Base-by-base conservation (phyloP, 2,888 invertebrate species). In the Erebia ligea region DNA sequence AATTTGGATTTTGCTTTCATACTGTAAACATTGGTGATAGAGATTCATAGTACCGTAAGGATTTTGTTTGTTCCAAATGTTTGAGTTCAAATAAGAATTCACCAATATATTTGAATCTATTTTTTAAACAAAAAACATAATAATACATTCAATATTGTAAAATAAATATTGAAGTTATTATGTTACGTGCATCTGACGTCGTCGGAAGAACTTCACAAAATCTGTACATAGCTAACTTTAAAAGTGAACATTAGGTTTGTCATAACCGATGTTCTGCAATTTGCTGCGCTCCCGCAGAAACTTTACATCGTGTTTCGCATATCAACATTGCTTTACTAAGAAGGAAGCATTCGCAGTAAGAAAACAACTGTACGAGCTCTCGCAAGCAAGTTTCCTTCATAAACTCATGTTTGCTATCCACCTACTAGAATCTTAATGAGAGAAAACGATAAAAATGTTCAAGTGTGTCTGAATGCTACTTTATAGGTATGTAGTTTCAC, bases 401-500 rank as follows among this genome's bases (percentile, higher is more conserved):
- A 76, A 78, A 77, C 76, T 78, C 75, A 73, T 74, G 73, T 72
- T 74, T 77, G 73, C 73, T 71, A 75, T 75, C 74, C 77, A 74
- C 74, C 73, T 72, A 68, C 73, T 73, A 63, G 77, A 77, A 78
- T 78, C 72, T 75, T 75, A 78, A 78, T 78, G 77, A 77, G 75
- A 72, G 69, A 73, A 71, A 72, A 71, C 67, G 71, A 76, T 80
- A 80, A 81, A 81, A 78, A 81, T 78, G 74, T 71, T 72, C 64
- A 21, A 70, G 67, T 70, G 69, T 73, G 71, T 75, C 64, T 65
- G 74, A 76, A 78, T 78, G 75, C 72, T 75, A 78, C 76, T 78
- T 69, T 76, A 79, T 21, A 17, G 45, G 45, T 45, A 79, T 79
- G 77, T 78, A 79, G 78, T 79, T 82, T 86, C 82, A 84, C 76